Evolutionary conservation across 2,888 invertebrate genomes (phyloP), one percentile per base, ranked within the genome.

Genomic region (Epistrophe grossulariae): DNA sequence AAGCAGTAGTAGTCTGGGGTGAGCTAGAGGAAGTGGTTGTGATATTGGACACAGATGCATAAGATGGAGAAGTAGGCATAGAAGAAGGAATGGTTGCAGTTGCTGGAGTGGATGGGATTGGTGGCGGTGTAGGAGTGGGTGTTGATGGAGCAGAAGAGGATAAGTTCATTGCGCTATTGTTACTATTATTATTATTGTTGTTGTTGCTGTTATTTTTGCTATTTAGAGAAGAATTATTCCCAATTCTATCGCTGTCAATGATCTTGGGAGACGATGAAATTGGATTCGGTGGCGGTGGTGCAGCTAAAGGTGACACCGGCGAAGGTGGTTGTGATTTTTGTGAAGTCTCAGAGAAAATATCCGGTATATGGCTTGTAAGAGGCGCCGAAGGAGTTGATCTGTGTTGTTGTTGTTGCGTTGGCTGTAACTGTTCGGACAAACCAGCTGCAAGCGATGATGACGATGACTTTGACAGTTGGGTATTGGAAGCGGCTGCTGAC

Each of bases 61-160:
- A 66, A 38, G 88, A 62, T 45, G 84, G 62, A 84, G 89, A 66
- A 78, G 43, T 72, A 62, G 72, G 68, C 5, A 84, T 28, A 79
- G 88, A 24, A 35, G 84, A 35, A 13, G 40, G 17, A 87, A 57
- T 48, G 50, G 62, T 71, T 70, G 89, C 89, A 89, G 89, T 90
- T 89, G 79, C 89, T 91, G 91, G 91, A 89, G 91, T 92, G 71
- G 90, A 91, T 87, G 93, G 91, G 77, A 91, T 91, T 31, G 91
- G 91, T 93, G 84, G 77, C 55, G 83, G 78, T 60, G 81, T 74
- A 40, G 55, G 70, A 50, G 84, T 74, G 19, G 88, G 91, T 89
- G 93, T 93, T 11, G 92, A 91, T 45, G 92, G 92, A 66, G 91
- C 91, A 35, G 91, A 91, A 45, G 90, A 88, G 19, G 91, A 91